Conservation (phyloP, 2,888 invertebrate genomes). For the Aphodius sticticus region DNA sequence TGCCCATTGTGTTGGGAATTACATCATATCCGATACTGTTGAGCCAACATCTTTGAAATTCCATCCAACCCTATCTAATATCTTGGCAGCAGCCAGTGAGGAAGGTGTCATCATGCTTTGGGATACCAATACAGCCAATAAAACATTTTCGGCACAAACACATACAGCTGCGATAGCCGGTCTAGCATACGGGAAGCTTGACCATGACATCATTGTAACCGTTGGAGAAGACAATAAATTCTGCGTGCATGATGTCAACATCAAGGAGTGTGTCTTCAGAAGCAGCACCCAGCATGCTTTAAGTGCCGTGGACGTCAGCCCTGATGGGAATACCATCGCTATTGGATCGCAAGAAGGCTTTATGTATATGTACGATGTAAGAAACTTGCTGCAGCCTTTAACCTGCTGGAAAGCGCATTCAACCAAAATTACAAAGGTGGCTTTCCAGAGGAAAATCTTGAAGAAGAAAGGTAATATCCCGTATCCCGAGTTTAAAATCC, state of each 20-base stretch:
- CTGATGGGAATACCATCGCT: conserved; percentile 48
- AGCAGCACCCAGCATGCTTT: conserved; percentile 50
- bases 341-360: conserved; percentile 51
- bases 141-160: conserved; percentile 42
- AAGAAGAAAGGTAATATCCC: conserved; percentile 12
- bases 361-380: conserved; percentile 52
- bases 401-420: conserved; percentile 44
- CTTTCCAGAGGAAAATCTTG: conserved; percentile 18
- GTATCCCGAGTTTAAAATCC: conserved; percentile 15
- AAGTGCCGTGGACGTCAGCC: conserved; percentile 50
- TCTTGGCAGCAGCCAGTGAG: conserved; percentile 48
- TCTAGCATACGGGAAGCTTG: conserved; percentile 45
- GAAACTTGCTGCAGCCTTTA: conserved; percentile 49
- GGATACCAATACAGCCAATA: conserved; percentile 37
- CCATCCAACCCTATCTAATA: conserved; percentile 46
- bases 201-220: conserved; percentile 48
- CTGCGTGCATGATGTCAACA: conserved; percentile 48
- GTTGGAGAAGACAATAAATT: conserved; percentile 52
- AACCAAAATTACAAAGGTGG: conserved; percentile 33
- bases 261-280: conserved; percentile 48
- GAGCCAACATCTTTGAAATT: conserved; percentile 41
- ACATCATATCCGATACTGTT: conserved; percentile 32
- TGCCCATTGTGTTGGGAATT: conserved; percentile 34
- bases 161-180: conserved; percentile 48
- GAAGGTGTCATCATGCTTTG: conserved; percentile 47